Percentiles rank a stretch among this genome's conserved stretches.
phyloP scores from a whole-genome alignment of 2,113 vertebrate species.

The Machaerirhynchus nigripectus region DNA sequence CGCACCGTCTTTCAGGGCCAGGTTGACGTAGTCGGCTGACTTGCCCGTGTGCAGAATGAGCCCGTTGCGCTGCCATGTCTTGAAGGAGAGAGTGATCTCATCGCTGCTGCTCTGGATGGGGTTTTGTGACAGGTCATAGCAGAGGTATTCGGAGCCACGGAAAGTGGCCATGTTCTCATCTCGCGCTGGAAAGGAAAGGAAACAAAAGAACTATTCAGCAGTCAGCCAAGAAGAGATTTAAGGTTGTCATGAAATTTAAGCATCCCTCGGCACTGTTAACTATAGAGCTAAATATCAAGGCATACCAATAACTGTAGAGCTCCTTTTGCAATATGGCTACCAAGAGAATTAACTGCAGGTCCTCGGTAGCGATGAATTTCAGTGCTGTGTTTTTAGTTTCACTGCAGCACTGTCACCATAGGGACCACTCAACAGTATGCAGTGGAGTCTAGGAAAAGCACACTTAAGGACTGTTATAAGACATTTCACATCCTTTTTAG shows the following conservation, averaged over 20 bases:
- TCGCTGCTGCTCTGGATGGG: constrained; percentile 99
- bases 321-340: neutral
- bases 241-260: neutral
- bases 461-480: neutral
- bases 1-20: constrained; percentile 94
- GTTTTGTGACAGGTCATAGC: constrained; percentile 97
- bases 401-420: constrained; percentile 23
- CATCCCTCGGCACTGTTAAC: neutral
- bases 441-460: neutral
- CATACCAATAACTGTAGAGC: neutral
- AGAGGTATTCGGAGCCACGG: constrained; percentile 96
- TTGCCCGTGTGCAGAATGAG: constrained; percentile 98
- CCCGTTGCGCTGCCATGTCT: constrained; percentile 96
- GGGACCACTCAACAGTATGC: neutral
- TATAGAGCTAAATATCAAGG: neutral
- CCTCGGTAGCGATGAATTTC: neutral
- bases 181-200: constrained; percentile 74
- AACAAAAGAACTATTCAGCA: neutral
- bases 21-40: constrained; percentile 97
- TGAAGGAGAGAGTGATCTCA: constrained; percentile 97
- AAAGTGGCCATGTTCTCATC: constrained; percentile 97
- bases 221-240: neutral
- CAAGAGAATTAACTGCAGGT: neutral
- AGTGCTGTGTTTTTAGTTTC: neutral
- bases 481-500: neutral